Evolutionary conservation across 2,113 vertebrate genomes (phyloP), one percentile per base, ranked within the genome.

Genomic region (Rana temporaria): DNA sequence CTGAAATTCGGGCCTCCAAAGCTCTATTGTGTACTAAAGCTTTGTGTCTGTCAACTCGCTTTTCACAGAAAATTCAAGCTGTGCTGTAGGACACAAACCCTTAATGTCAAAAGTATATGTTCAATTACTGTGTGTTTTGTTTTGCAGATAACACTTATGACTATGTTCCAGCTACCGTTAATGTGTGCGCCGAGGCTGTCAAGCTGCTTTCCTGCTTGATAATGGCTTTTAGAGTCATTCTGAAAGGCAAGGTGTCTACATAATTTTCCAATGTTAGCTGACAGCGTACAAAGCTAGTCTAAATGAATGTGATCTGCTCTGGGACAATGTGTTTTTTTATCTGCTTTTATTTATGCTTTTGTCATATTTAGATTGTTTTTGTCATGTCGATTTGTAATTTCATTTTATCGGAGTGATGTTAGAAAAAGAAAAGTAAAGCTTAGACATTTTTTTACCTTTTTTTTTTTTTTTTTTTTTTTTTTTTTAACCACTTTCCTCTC

Each of bases 111-210:
- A 60, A 15, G 11, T 48, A 48, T 48, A 15, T 73, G 8, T 34
- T 34, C 26, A 20, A 60, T 19, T 34, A 32, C 38, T 38, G 56
- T 42, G 6, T 42, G 3, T 52, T 63, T 60, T 84, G 52, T 90
- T 89, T 89, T 86, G 48, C 91, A 99, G 98, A 97, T 26, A 97
- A 95, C 88, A 96, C 94, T 72, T 99, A 99, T 16, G 96, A 99
- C 90, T 99, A 96, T 86, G 95, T 97, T 76, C 98, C 97, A 59
- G 94, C 96, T 0, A 98, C 97, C 19, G 97, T 99, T 85, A 99
- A 99, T 85, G 93, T 99, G n/a, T 94, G 96, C 66, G 97, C 98
- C 55, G 98, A 99, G 90, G 88, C 92, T 53, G 92, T 98, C 66
- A 99, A 99, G 85, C 89, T 99, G 59, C 57, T 96, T 60, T 92